Evolutionary conservation across 2,888 invertebrate species (phyloP), one percentile per base, ranked within the genome.

Genomic region (Ischnus inquisitorius): DNA sequence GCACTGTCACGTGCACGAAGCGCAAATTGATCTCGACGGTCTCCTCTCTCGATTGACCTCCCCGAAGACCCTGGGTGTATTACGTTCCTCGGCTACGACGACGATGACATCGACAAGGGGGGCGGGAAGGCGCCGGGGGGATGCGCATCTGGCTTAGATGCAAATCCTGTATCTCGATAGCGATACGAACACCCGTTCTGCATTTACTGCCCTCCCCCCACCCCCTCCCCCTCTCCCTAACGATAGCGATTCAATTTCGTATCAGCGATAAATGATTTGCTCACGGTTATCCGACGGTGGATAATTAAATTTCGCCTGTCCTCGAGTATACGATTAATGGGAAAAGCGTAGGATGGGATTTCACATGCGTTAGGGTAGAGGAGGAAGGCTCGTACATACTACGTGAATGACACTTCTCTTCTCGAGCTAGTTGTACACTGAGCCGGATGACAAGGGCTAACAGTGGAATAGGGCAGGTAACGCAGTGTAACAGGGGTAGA

Each of bases 1-100:
- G 88, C 87, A 22, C 54, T 92, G 92, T 92, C 92, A 91, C 91
- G 89, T 88, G 89, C 92, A 92, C 89, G 88, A 88, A 86, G 54
- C 80, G 89, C 90, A 90, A 92, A 92, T 92, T 92, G 92, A 92
- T 92, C 91, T 90, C 88, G 89, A 87, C 54, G 81, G 87, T 85
- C 85, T 34, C 34, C 34, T 34, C 88, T 86, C 87, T 85, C 82
- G 86, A 86, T 87, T 87, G 87, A 87, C 87, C 87, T 86, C 82
- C 85, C 82, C 82, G 82, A 54, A 79, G 83, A 84, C 74, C 57
- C 65, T 79, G 41, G 68, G 22, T 82, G 54, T 76, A 74, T 41
- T 67, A 28, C 34, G 67, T 77, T 77, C 41, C 77, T 64, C 65
- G 8, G 39, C 65, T 39, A 39, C 43, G 39, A 43, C 54, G 22